phyloP scores from a whole-genome alignment of 2,113 vertebrate genomes.

The western clawed frog (Xenopus tropicalis) region UCB_Xtro_10.0 CM004447.2:12433501-12434000 shows the following conservation, averaged over 20 bases:
- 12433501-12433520: conserved; percentile 69
- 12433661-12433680: neutral
- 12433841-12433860: too few species aligned
- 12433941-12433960: too few species aligned
- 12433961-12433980: too few species aligned
- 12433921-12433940: too few species aligned
- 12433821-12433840: too few species aligned
- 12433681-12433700: neutral
- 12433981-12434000: too few species aligned
- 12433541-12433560: conserved; percentile 75
- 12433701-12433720: neutral
- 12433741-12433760: neutral
- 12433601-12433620: conserved; percentile 46
- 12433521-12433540: conserved; percentile 74
- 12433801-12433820: too few species aligned
- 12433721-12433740: neutral
- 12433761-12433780: too few species aligned
- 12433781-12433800: too few species aligned
- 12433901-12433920: too few species aligned
- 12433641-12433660: neutral
- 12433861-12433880: too few species aligned
- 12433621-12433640: neutral
- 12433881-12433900: too few species aligned
- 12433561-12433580: conserved; percentile 65
- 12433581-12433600: conserved; percentile 61